Evolutionary conservation across 2,888 invertebrate genomes (phyloP).

Genomic region (Luffia ferchaultella): DNA sequence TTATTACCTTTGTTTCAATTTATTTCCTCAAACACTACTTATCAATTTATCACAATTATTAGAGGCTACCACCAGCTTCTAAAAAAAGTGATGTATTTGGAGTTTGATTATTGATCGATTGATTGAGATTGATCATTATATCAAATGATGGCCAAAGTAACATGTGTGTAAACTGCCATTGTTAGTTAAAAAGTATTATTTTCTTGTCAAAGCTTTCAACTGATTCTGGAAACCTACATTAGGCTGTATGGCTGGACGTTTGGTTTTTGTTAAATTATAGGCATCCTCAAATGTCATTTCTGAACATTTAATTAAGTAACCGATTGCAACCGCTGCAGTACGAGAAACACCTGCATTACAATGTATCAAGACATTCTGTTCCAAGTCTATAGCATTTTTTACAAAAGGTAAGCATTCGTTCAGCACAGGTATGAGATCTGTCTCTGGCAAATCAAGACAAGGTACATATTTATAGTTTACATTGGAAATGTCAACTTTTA

Average conservation of each 20-base stretch:
- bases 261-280: conserved; percentile 70
- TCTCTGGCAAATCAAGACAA: conserved; percentile 80
- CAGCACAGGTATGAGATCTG: conserved; percentile 59
- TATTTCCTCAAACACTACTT: no score
- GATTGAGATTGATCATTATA: no score
- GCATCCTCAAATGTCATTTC: conserved; percentile 70
- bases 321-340: conserved; percentile 80
- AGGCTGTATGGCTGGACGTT: conserved; percentile 76
- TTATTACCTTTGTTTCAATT: background rate
- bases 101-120: no score
- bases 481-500: conserved; percentile 46
- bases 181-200: no score
- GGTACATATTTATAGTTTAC: conserved; percentile 62
- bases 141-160: no score
- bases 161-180: no score
- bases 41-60: no score
- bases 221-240: conserved; percentile 83
- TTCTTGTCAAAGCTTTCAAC: conserved; percentile 42
- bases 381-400: conserved; percentile 45
- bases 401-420: conserved; percentile 70
- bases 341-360: conserved; percentile 94
- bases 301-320: conserved; percentile 76
- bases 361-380: conserved; percentile 77
- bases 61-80: no score
- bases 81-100: no score